Evolutionary conservation across 1,140 invertebrate species (phyloP).

Genomic region (Lepidurus packardi): DNA sequence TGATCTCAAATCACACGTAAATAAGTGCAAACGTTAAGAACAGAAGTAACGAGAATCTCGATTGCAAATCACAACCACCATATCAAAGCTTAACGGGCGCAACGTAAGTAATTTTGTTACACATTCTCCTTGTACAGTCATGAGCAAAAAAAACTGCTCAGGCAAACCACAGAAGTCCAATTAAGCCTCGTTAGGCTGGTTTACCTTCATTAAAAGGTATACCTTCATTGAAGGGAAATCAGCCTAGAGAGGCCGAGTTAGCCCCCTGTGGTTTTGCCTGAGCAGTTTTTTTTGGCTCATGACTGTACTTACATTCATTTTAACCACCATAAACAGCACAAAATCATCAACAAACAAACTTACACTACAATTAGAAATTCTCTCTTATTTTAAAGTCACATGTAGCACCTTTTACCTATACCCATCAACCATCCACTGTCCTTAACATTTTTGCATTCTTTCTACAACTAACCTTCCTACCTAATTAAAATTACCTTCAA

Average conservation of each 20-base stretch:
- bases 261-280: too few species aligned
- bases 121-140: not conserved
- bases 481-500: not conserved
- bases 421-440: not conserved
- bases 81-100: not conserved
- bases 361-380: not conserved
- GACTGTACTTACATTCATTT: not conserved
- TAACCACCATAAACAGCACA: not conserved
- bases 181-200: too few species aligned
- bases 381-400: not conserved
- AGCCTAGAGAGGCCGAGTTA: too few species aligned
- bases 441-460: slow-evolving; percentile 7
- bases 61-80: not conserved
- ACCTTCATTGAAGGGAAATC: too few species aligned
- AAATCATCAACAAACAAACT: not conserved
- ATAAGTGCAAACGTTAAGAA: not conserved
- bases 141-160: too few species aligned
- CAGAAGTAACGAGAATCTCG: not conserved
- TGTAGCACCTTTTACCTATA: not conserved
- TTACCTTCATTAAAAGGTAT: too few species aligned
- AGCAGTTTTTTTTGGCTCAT: too few species aligned
- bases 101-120: not conserved
- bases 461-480: not conserved
- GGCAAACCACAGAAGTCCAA: too few species aligned
- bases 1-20: too few species aligned